Evolutionary conservation across 1,140 invertebrate genomes (phyloP), one percentile per base, ranked within the genome.

Genomic region (Bacillus rossius): DNA sequence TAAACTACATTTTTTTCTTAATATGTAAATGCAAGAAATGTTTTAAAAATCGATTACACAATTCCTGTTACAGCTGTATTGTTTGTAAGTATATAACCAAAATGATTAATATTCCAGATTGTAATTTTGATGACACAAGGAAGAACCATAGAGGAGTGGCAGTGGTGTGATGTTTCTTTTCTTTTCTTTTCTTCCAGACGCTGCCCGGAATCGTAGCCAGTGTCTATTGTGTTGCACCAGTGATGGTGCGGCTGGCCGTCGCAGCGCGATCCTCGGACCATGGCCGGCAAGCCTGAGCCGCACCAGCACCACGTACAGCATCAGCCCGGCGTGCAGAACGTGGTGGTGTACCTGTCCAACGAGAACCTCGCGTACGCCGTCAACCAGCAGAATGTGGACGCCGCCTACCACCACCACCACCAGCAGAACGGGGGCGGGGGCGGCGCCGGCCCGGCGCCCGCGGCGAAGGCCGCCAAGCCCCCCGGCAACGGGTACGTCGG

Each of bases 271-370:
- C 42, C 38, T 56, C 42, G 49, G 75, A 77, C 71, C 68, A 71
- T 77, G 73, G 69, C 71, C 63, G 68, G 69, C 67, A 76, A 76
- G 71, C 72, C 74, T 74, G 74, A 76, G 64, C 74, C 62, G 68
- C 70, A 59, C 64, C 68, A 59, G 59, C 67, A 71, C 62, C 66
- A 67, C 55, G 67, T 71, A 67, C 72, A 71, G 64, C 71, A 57
- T 29, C 59, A 50, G 37, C 69, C 67, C 16, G 69, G 67, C 62
- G 68, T 76, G 37, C 73, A 74, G 60, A 76, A 76, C 73, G 74
- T 76, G 58, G 69, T 76, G 69, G 74, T 76, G 34, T 76, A 75
- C 61, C 73, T 76, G 43, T 76, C 74, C 5, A 72, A 73, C 64
- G 74, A 74, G 59, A 73, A 74, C 65, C 72, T 75, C 61, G 47